Evolutionary conservation across 2,888 invertebrate genomes (phyloP).

Genomic region (Aplocera efformata): DNA sequence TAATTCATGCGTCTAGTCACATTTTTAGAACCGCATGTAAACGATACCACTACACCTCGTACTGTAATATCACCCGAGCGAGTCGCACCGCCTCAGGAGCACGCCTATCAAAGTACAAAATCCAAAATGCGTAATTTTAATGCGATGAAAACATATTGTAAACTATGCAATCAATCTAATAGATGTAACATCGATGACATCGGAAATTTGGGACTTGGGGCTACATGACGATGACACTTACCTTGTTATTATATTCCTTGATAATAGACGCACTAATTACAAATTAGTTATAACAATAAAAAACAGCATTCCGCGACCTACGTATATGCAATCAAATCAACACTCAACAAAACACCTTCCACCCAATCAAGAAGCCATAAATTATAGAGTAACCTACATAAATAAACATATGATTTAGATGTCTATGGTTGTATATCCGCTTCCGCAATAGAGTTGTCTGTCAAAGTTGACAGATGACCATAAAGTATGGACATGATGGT

Average conservation of each 20-base stretch:
- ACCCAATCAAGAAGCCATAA: conserved; percentile 74
- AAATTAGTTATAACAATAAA: conserved; percentile 65
- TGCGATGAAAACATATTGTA: conserved; percentile 41
- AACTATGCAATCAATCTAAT: conserved; percentile 34
- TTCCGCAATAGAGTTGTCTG: conserved; percentile 32
- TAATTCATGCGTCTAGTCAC: conserved; percentile 67
- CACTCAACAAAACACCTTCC: conserved; percentile 69
- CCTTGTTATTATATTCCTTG: conserved; percentile 51
- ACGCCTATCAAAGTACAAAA: conserved; percentile 39
- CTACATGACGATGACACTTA: conserved; percentile 40
- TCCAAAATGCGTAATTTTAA: conserved; percentile 60
- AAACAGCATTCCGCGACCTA: conserved; percentile 75
- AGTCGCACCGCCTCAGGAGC: conserved; percentile 34
- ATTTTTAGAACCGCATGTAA: conserved; percentile 77
- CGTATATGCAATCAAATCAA: conserved; percentile 59
- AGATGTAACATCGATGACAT: conserved; percentile 13
- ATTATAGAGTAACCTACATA: conserved; percentile 70
- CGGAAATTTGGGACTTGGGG: conserved; percentile 4
- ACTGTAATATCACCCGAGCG: conserved; percentile 32
- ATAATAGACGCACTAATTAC: conserved; percentile 55
- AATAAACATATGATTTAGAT: conserved; percentile 73
- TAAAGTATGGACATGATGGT: no score
- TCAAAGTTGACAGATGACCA: no score
- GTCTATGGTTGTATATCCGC: conserved; percentile 43
- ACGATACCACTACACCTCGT: conserved; percentile 58